Conservation (phyloP, 2,888 invertebrate genomes). For the Tenthredo notha region DNA sequence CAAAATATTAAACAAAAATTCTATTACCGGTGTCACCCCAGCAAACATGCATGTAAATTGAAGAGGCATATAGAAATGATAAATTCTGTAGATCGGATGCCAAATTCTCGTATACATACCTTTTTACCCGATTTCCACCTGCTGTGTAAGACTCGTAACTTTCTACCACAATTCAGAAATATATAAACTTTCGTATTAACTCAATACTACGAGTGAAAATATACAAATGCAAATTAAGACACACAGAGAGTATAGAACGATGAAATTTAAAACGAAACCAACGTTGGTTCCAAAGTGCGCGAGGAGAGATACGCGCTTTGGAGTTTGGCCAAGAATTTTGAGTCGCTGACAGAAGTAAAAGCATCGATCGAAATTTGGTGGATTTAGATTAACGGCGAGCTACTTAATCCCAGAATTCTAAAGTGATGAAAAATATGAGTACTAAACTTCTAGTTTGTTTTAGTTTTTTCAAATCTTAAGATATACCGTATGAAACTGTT, state of each 20-base stretch:
- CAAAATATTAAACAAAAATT: background rate
- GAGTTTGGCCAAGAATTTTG: slow-evolving; percentile 1
- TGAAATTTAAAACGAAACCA: background rate
- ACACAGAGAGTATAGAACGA: background rate
- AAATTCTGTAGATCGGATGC: background rate
- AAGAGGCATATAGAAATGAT: background rate
- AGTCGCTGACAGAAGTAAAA: slow-evolving; percentile 3
- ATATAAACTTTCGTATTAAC: background rate
- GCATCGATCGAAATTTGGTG: background rate
- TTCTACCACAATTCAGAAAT: background rate
- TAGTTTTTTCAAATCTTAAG: background rate
- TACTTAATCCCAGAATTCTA: background rate
- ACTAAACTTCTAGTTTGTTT: background rate
- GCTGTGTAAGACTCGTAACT: background rate
- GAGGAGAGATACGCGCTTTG: background rate
- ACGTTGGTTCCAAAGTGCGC: background rate
- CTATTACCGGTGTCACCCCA: background rate
- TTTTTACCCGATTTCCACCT: background rate
- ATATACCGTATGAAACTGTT: background rate
- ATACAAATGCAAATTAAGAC: background rate
- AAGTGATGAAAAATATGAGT: background rate
- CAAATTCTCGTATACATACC: background rate
- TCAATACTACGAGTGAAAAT: background rate
- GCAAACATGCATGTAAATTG: background rate
- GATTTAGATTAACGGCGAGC: background rate